Evolutionary conservation across 2,888 invertebrate species (phyloP), one percentile per base, ranked within the genome.

Genomic region (Linyphia triangularis): DNA sequence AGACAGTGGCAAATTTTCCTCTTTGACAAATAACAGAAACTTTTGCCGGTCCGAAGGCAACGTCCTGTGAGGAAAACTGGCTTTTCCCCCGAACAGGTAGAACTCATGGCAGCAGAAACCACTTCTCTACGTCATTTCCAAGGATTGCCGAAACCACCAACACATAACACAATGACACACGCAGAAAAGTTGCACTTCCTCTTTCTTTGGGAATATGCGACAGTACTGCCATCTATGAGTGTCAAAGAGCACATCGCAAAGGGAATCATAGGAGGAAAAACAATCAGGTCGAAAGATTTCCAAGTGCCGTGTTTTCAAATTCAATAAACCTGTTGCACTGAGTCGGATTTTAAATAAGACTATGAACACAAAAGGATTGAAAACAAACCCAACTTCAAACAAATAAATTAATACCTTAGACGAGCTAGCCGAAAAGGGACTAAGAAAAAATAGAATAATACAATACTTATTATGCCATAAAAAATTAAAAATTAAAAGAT

Each of bases 111-210:
- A 69, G 57, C 13, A 51, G n/a, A 51, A 69, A 57, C 70, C 24
- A n/a, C 59, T 59, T 30, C 26, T 13, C 81, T 70, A 81, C 81
- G 81, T 81, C 81, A 81, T 40, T n/a, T 10, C 26, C 22, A 59
- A 13, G 33, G n/a, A 69, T 81, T 81, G 81, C 81, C 30, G 51
- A 79, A 79, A 79, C 43, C 59, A 16, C 59, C 28, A 75, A 75
- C 59, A 59, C 61, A 81, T 70, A 75, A 75, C 59, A 59, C 61
- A 81, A 81, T 81, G 81, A 81, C 81, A 81, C 81, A 67, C 81
- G 16, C 40, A 75, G 7, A n/a, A 24, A 26, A 82, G 61, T 40
- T 63, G 51, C 57, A 72, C 65, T 73, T 72, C 72, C 72, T 72
- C 65, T 51, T 83, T 43, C 19, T 33, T 33, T n/a, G 33, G 22